Conservation (phyloP, 2,888 invertebrate species). For the Teleogryllus oceanicus region DNA sequence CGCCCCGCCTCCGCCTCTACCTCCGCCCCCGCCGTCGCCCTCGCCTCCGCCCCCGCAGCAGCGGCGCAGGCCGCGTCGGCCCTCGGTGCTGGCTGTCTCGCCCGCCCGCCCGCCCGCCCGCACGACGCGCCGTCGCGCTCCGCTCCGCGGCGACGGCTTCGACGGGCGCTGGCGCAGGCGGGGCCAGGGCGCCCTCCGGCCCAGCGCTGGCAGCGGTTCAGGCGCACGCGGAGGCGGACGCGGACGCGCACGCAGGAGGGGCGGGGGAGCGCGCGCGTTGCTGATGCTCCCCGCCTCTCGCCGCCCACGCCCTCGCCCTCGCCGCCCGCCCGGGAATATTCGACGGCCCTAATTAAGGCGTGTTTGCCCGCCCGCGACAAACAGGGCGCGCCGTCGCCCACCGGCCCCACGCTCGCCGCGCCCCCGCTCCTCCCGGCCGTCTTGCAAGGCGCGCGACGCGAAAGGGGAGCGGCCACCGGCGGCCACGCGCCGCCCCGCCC, state of each 20-base stretch:
- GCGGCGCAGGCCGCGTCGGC: not conserved
- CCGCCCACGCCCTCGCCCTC: constrained; percentile 21
- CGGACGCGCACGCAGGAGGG: not conserved
- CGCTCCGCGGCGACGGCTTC: not conserved
- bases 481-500: not conserved
- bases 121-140: not conserved
- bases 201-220: not conserved
- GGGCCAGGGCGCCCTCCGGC: not conserved
- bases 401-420: not conserved
- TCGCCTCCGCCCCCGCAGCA: not conserved
- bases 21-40: not conserved
- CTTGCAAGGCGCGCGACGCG: not conserved
- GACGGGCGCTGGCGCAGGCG: not conserved
- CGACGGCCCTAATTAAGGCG: constrained; percentile 9
- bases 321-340: constrained; percentile 4
- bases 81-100: not conserved
- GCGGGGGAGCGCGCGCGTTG: not conserved
- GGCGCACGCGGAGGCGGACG: not conserved
- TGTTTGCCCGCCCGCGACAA: constrained; percentile 18
- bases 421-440: constrained; percentile 21
- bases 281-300: not conserved
- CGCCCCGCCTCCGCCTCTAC: not conserved
- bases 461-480: not conserved
- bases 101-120: not conserved
- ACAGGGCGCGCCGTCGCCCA: not conserved